Percentiles rank a stretch among this genome's conserved stretches.
phyloP scores from a whole-genome alignment of 2,113 vertebrate species.

The Cyanoramphus novaezelandiae region DNA sequence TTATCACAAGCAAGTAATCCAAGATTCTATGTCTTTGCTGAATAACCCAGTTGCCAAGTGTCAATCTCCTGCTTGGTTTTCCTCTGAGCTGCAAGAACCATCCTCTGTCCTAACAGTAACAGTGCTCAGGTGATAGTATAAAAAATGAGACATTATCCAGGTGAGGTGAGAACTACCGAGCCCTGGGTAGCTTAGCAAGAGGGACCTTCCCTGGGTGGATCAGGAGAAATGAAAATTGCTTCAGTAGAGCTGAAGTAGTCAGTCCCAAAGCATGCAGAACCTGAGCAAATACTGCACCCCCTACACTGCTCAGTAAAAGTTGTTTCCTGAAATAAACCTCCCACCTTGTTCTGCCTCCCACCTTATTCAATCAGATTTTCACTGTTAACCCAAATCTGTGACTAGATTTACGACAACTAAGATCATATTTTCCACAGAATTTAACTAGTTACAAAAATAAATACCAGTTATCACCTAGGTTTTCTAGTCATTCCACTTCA shows the following conservation, averaged over 20 bases:
- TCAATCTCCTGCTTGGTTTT: not conserved
- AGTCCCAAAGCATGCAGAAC: not conserved
- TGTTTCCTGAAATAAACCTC: not conserved
- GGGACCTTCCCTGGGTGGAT: fast-evolving
- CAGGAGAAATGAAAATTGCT: not conserved
- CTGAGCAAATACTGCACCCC: not conserved
- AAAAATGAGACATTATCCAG: not conserved
- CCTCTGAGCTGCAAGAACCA: not conserved
- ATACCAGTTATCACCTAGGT: not conserved
- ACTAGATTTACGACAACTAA: not conserved
- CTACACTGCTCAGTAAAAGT: not conserved
- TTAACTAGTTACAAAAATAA: not conserved
- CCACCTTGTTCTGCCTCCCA: not conserved
- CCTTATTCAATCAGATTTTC: not conserved
- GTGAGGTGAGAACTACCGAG: not conserved
- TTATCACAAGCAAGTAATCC: not conserved
- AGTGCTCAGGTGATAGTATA: not conserved
- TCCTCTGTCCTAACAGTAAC: not conserved
- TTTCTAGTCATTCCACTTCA: not conserved
- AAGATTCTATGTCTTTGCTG: not conserved
- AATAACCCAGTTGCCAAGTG: not conserved
- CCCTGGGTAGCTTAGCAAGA: not conserved
- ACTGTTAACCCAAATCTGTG: not conserved
- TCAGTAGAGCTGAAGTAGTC: not conserved
- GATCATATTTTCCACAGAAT: not conserved